phyloP scores from a whole-genome alignment of 2,113 vertebrate species.

The Anarrhichthys ocellatus region DNA sequence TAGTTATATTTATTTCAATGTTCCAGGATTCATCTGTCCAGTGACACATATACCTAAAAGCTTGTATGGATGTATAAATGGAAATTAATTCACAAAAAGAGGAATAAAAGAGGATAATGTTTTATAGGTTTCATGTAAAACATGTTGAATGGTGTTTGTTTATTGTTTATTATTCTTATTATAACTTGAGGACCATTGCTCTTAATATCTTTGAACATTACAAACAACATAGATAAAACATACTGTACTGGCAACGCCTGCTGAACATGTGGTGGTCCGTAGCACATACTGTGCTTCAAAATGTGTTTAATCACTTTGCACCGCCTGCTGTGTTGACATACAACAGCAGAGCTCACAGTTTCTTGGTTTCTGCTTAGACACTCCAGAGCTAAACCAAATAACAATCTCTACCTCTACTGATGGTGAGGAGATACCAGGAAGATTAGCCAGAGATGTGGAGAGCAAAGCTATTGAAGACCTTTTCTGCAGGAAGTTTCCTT shows the following conservation, averaged over 20 bases:
- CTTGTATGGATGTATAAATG: no score
- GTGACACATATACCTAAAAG: no score
- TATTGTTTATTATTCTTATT: neutral
- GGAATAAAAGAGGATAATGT: neutral
- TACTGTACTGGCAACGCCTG: no score
- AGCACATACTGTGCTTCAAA: neutral
- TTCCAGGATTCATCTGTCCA: no score
- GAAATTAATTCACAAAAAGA: no score
- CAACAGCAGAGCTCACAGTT: neutral
- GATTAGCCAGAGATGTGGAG: constrained; percentile 45
- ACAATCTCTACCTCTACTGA: constrained; percentile 1
- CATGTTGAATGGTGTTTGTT: neutral
- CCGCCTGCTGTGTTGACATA: constrained; percentile 13
- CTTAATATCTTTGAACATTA: neutral
- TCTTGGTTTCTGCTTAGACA: constrained; percentile 16
- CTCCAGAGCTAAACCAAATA: constrained; percentile 19
- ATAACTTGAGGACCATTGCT: neutral
- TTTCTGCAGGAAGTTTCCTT: constrained; percentile 48
- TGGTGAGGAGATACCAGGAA: constrained; percentile 20
- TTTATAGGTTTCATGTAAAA: neutral
- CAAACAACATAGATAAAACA: neutral
- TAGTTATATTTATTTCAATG: no score
- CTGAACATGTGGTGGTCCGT: no score
- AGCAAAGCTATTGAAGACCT: constrained; percentile 52
- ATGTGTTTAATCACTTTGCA: constrained; percentile 6